Conservation (phyloP, 2,797 vertebrate genomes). For the Vipera ursinii region DNA sequence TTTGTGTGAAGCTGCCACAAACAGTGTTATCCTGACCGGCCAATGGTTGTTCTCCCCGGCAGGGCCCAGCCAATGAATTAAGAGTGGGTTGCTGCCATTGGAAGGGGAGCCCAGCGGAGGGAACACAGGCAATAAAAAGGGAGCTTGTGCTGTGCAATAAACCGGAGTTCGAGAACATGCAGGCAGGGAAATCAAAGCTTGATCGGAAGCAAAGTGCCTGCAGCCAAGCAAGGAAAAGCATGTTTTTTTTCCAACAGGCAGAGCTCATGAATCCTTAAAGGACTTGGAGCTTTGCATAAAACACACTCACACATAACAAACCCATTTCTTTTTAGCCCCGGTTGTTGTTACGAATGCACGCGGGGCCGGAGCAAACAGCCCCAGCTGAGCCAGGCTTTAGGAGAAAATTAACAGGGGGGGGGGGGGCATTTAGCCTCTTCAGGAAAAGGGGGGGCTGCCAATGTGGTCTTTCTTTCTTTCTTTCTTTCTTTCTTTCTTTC, state of each 20-base stretch:
- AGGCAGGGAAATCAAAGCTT: not conserved
- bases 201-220: not conserved
- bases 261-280: constrained; percentile 21
- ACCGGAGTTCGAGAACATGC: not conserved
- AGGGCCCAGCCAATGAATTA: not conserved
- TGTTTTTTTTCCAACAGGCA: constrained; percentile 28
- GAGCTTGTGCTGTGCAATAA: not conserved
- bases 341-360: not conserved
- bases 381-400: constrained; percentile 20
- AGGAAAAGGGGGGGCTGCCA: not conserved
- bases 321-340: constrained; percentile 3
- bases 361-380: not conserved
- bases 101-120: rapidly evolving
- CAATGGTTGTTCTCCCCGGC: not conserved
- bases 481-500: too few relatives aligned
- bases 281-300: constrained; percentile 21
- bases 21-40: rapidly evolving
- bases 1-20: not conserved
- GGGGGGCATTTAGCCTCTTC: constrained; percentile 8
- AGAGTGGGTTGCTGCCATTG: not conserved
- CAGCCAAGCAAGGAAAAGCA: constrained; percentile 35
- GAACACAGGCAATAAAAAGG: not conserved
- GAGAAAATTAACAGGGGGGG: not conserved
- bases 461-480: too few relatives aligned
- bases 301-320: not conserved